These are phyloP conservation scores for Rhea pennata DNA, from an alignment of 2,113 vertebrate genomes.

Conservation along the genomic window DNA sequence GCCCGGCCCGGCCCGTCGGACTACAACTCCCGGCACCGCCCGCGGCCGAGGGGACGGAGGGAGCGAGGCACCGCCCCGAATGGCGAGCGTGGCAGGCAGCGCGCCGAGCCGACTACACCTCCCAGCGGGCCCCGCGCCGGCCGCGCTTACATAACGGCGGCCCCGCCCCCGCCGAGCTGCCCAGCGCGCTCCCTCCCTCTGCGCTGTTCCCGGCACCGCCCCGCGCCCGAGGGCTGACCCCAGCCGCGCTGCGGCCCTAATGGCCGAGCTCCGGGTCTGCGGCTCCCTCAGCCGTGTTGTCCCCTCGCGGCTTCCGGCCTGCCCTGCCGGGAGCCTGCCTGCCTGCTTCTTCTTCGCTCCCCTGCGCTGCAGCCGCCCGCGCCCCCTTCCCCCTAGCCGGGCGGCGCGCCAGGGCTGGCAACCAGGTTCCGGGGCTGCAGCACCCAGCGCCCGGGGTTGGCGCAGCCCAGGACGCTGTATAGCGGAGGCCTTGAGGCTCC, in stretches of 20 bases:
- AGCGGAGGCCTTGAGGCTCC: rapidly evolving
- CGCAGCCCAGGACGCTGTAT: background rate
- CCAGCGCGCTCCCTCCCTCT: background rate
- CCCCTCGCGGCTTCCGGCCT: background rate
- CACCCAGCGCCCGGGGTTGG: rapidly evolving
- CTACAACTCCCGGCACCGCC: background rate
- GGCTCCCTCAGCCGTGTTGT: too few relatives aligned
- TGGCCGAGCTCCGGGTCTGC: too few relatives aligned
- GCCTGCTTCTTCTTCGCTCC: background rate
- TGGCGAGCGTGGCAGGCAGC: background rate
- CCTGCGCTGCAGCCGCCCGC: too few relatives aligned
- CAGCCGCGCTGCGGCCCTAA: too few relatives aligned
- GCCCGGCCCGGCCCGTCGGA: rapidly evolving
- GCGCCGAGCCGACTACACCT: constrained; percentile 4
- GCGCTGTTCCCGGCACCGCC: background rate
- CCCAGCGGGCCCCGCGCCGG: background rate
- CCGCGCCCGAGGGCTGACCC: too few relatives aligned
- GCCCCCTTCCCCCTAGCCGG: too few relatives aligned
- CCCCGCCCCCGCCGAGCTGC: background rate
- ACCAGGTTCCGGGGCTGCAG: background rate
- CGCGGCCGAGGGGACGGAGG: too few relatives aligned
- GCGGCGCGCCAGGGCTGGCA: background rate
- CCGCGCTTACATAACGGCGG: background rate
- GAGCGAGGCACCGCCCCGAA: rapidly evolving
- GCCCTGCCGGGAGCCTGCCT: background rate